Conservation (phyloP, 2,113 vertebrate genomes). For the Echinops telfairi region DNA sequence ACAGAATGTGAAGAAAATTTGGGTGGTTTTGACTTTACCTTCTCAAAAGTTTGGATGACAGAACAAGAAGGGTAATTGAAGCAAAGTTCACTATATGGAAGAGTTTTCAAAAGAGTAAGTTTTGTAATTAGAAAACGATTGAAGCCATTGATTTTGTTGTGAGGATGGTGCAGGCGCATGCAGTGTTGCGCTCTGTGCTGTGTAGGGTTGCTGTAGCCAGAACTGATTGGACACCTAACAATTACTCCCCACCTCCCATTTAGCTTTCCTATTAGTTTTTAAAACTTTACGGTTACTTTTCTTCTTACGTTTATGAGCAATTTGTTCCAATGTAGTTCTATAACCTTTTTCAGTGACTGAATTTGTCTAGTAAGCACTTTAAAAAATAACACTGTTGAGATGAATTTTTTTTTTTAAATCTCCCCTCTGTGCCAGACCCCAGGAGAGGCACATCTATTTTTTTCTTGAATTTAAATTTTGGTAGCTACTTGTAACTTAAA, state of each 20-base stretch:
- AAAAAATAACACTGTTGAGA: not conserved
- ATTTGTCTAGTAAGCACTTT: conserved; percentile 46
- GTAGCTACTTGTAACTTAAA: conserved; percentile 17
- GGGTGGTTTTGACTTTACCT: not conserved
- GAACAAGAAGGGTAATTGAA: not conserved
- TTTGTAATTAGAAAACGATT: not conserved
- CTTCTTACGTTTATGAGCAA: not conserved
- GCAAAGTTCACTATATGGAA: not conserved
- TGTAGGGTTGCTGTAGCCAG: no score
- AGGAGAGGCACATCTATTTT: not conserved
- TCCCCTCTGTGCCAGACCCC: not conserved
- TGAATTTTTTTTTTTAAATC: not conserved
- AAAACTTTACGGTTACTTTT: not conserved
- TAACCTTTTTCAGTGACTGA: conserved; percentile 26
- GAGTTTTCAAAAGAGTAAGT: conserved; percentile 35
- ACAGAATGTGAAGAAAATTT: not conserved
- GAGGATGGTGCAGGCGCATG: no score
- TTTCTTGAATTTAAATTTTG: conserved; percentile 12
- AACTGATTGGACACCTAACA: no score
- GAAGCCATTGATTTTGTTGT: conserved; percentile 39
- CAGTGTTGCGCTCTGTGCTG: no score
- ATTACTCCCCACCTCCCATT: no score
- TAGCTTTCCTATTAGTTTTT: not conserved
- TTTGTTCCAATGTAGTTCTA: conserved; percentile 48
- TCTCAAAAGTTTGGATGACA: not conserved